Evolutionary conservation across 2,888 invertebrate species (phyloP), one percentile per base, ranked within the genome.

Genomic region (Drosophila vallismaia): DNA sequence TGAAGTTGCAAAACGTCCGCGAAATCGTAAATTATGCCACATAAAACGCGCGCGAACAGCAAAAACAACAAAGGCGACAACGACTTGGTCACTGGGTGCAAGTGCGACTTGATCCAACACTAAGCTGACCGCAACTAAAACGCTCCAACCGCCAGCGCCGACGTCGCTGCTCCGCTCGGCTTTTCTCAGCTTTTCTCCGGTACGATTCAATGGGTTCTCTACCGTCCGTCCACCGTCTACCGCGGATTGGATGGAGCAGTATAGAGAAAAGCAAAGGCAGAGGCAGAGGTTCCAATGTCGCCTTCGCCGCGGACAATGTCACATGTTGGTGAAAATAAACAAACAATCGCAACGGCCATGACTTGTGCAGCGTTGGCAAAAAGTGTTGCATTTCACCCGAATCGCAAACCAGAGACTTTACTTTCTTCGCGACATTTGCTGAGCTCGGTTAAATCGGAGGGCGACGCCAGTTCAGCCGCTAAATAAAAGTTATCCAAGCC

Each of bases 291-390:
- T 60, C 60, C 90, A 90, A 91, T 90, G 90, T 90, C 91, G 91
- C 86, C 89, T 89, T 89, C 88, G 88, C 77, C 79, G 76, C 86
- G 82, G 80, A 80, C 87, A 88, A 88, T 86, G 87, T 87, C 88
- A 88, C 77, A 74, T 54, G 71, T 26, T 49, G 45, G 56, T 50
- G 78, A 78, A 84, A 81, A 84, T 76, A 87, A 86, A 79, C 77
- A 87, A 77, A 72, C 73, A 67, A 24, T 31, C 60, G 58, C 72
- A 31, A 36, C 71, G 89, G 87, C 91, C 91, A 86, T 91, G 91
- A 91, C 90, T 91, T 91, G 75, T 91, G 91, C 87, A 67, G 84
- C 85, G 79, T 85, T 89, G 79, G 91, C 90, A 89, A 79, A 88
- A 90, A 56, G 48, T 53, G 54, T 70, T 71, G 70, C 85, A 86